Percentiles rank a stretch among this genome's conserved stretches.
Evolutionary conservation across 1,140 invertebrate species (phyloP).

Genomic region (Prorops nasuta): DNA sequence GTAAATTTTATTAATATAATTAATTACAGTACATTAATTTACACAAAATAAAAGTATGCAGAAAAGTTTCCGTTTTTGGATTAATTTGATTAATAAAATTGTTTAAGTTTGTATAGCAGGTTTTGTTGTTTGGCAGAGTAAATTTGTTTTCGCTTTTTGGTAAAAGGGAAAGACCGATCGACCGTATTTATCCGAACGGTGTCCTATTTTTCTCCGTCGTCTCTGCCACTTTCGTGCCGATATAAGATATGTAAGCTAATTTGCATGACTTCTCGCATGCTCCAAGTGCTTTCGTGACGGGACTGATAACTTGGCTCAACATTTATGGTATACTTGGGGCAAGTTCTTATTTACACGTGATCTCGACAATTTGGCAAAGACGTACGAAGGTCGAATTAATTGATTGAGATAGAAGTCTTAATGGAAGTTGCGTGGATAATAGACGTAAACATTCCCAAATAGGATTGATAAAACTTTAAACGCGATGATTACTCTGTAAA

Average conservation of each 20-base stretch:
- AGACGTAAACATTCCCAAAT: too few species aligned
- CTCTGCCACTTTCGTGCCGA: not conserved
- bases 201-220: constrained; percentile 11
- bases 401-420: too few species aligned
- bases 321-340: constrained; percentile 13
- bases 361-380: too few species aligned
- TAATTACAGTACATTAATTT: too few species aligned
- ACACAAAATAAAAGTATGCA: too few species aligned
- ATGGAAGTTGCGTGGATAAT: too few species aligned
- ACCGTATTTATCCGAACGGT: constrained; percentile 21
- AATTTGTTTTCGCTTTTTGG: constrained; percentile 7
- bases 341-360: constrained; percentile 17
- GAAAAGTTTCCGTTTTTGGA: too few species aligned
- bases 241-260: constrained; percentile 19
- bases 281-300: constrained; percentile 31
- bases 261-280: constrained; percentile 26
- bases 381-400: too few species aligned
- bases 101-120: constrained; percentile 22
- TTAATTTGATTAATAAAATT: too few species aligned
- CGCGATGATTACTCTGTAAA: too few species aligned
- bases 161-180: constrained; percentile 12
- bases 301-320: constrained; percentile 34
- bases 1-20: too few species aligned
- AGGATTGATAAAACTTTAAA: too few species aligned
- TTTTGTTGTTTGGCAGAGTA: constrained; percentile 35